A percentile compares a stretch with the other conserved stretches of the same genome.
These are phyloP conservation scores for Machimus atricapillus DNA, from an alignment of 2,888 invertebrate genomes.

Conservation along the genomic window DNA sequence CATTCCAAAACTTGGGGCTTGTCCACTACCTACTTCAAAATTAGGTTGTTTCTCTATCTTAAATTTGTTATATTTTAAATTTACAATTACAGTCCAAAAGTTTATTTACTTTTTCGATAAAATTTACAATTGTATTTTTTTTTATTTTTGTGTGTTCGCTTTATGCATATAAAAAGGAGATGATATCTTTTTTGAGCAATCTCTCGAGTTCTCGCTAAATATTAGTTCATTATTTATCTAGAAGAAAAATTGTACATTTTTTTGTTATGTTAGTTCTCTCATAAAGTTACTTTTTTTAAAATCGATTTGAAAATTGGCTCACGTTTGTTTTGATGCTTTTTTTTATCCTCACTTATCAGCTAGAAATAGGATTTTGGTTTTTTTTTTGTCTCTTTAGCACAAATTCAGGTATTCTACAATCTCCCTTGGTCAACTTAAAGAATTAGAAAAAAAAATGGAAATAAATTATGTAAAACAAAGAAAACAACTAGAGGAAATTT, in stretches of 20 bases:
- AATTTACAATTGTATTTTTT: conserved; percentile 16
- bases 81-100: not conserved
- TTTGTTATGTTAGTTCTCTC: not conserved
- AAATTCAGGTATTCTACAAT: conserved; percentile 31
- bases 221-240: conserved; percentile 16
- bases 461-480: not conserved
- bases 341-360: conserved; percentile 3
- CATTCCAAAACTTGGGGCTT: not conserved
- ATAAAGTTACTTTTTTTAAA: conserved; percentile 15
- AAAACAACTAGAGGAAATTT: not conserved
- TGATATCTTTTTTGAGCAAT: not conserved
- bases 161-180: conserved; percentile 25
- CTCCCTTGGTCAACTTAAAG: not conserved
- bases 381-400: conserved; percentile 15
- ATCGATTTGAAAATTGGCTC: conserved; percentile 27
- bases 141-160: conserved; percentile 14
- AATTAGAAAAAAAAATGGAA: not conserved
- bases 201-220: not conserved
- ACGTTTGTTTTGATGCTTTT: not conserved
- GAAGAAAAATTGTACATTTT: conserved; percentile 37
- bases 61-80: not conserved
- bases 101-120: conserved; percentile 3
- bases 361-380: conserved; percentile 23
- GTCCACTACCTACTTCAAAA: conserved; percentile 14
- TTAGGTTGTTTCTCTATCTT: not conserved